Conservation (phyloP, 2,888 invertebrate genomes). For the Cheilosia vulpina region DNA sequence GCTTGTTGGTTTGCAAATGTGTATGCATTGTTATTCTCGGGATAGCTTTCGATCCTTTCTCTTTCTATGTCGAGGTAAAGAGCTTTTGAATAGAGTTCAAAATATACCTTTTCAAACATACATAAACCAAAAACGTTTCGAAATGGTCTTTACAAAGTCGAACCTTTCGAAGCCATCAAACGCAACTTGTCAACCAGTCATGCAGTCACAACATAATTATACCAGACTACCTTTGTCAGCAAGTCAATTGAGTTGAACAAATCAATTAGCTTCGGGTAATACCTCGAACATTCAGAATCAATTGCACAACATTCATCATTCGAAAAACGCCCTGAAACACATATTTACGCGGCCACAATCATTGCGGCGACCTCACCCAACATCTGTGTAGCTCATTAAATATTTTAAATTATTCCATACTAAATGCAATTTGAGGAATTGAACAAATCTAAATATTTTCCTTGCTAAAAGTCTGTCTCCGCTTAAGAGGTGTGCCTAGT, state of each 20-base stretch:
- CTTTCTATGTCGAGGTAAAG: too few relatives aligned
- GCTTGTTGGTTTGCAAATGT: too few relatives aligned
- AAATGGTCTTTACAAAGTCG: too few relatives aligned
- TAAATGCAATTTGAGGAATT: conserved; percentile 16
- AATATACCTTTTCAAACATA: too few relatives aligned
- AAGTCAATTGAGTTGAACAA: conserved; percentile 55
- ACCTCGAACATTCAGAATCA: conserved; percentile 8
- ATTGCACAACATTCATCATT: conserved; percentile 31
- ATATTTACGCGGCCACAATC: not conserved
- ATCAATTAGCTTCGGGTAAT: conserved; percentile 23
- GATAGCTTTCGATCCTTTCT: too few relatives aligned
- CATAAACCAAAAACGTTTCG: too few relatives aligned
- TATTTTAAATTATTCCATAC: conserved; percentile 18
- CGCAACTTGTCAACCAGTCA: too few relatives aligned
- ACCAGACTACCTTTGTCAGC: conserved; percentile 1
- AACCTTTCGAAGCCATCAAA: too few relatives aligned
- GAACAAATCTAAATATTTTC: conserved; percentile 45
- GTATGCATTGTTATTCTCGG: too few relatives aligned
- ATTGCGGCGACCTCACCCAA: conserved; percentile 15
- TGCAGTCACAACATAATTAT: not conserved
- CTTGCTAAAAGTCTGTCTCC: not conserved
- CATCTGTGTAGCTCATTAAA: conserved; percentile 49
- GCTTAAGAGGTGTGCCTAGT: conserved; percentile 29
- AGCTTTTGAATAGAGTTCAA: too few relatives aligned
- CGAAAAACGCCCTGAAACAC: conserved; percentile 7